These are phyloP conservation scores for Melanostoma mellinum DNA, from an alignment of 2,888 invertebrate genomes.

Conservation along the genomic window DNA sequence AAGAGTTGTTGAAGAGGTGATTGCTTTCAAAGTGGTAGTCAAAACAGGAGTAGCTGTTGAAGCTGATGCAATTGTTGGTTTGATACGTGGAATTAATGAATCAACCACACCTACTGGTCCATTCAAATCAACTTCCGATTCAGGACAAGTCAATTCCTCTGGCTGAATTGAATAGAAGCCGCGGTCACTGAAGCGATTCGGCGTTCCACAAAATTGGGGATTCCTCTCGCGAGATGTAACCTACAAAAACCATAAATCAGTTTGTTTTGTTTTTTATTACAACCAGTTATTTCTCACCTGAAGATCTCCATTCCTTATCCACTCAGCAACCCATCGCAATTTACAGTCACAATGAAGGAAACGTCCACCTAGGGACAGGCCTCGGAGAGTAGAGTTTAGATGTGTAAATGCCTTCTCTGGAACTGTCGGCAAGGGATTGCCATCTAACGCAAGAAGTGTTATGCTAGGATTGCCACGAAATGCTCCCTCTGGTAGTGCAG, in stretches of 20 bases:
- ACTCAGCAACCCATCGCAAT: conserved; percentile 93
- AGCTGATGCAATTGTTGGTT: conserved; percentile 79
- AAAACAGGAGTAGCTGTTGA: conserved; percentile 76
- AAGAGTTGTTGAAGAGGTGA: conserved; percentile 55
- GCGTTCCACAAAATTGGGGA: conserved; percentile 95
- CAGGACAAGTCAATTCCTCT: conserved; percentile 86
- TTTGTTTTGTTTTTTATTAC: background rate
- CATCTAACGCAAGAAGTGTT: conserved; percentile 93
- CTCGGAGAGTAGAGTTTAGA: conserved; percentile 91
- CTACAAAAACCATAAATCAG: conserved; percentile 69
- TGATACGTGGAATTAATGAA: conserved; percentile 79
- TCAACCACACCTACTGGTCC: conserved; percentile 81
- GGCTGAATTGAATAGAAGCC: conserved; percentile 94
- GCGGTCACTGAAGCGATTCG: conserved; percentile 89
- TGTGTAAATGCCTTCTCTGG: conserved; percentile 90
- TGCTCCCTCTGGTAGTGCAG: conserved; percentile 90
- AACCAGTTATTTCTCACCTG: conserved; percentile 84
- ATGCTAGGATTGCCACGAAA: conserved; percentile 92
- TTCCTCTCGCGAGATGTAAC: conserved; percentile 94
- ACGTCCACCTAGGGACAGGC: conserved; percentile 93
- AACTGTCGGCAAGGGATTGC: conserved; percentile 93
- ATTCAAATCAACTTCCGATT: conserved; percentile 83
- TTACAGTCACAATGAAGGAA: conserved; percentile 95
- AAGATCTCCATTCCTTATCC: conserved; percentile 93
- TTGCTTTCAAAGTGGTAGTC: conserved; percentile 49